Evolutionary conservation across 2,797 vertebrate species (phyloP), one percentile per base, ranked within the genome.

Genomic region (Rachycentron canadum): DNA sequence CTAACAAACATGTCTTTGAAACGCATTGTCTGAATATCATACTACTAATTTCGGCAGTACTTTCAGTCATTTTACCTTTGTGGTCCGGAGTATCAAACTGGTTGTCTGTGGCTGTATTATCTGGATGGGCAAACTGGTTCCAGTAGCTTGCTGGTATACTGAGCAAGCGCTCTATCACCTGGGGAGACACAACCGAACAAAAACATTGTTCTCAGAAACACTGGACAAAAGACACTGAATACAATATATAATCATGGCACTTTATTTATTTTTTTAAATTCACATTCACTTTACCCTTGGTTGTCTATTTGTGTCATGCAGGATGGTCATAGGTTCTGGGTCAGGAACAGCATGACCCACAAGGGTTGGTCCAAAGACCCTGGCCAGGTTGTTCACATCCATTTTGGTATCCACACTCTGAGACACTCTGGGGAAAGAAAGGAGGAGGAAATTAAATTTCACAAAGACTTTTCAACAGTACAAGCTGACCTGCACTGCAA

Each of bases 301-400:
- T 38, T 99, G 97, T n/a, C 95, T 91, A 60, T 91, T 97, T 1
- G 96, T 97, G 87, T 99, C 97, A 0, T 96, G 94, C 73, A 99
- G 93, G 71, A 99, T 94, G 0, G 94, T 96, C 95, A 97, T 90
- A 0, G 96, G 96, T 64, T 98, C 96, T 21, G 97, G 97, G 71
- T 98, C 95, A 1, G 97, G 91, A 11, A 96, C 94, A 0, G 96
- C 96, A 2, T 98, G 97, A 34, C 96, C 97, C 0, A 98, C 97
- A 19, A 99, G 93, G 0, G 97, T 99, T 12, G 97, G 97, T 1
- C 97, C 97, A 88, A 99, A 98, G 61, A 99, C 94, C 79, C 95
- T 95, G 77, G 97, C 93, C 88, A 99, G 86, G 87, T 99, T 98
- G 76, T 78, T 71, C 69, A 95, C 30, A 36, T 97, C 96, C 97